A percentile compares a stretch with the other conserved stretches of the same genome.
Conservation (phyloP, 1,140 invertebrate genomes). For the Laodelphax striatellus region DNA sequence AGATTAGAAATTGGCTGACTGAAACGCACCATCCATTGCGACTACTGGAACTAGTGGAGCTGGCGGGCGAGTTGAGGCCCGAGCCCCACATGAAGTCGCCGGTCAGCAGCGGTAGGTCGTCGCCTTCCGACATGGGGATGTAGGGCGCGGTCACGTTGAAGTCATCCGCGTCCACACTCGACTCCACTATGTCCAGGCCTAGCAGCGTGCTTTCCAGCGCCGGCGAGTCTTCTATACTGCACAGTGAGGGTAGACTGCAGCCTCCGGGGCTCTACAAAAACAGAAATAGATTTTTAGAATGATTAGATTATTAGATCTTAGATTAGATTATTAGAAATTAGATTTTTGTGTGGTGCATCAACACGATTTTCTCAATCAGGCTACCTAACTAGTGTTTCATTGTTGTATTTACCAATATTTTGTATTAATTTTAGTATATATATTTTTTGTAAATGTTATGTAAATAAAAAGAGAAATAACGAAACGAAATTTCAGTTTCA, state of each 20-base stretch:
- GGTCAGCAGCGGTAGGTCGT: constrained; percentile 65
- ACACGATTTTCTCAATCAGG: no score
- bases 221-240: constrained; percentile 46
- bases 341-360: no score
- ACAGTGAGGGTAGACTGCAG: constrained; percentile 57
- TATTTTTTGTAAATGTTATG: no score
- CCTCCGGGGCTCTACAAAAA: constrained; percentile 48
- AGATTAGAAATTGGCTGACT: no score
- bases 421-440: no score
- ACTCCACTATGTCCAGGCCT: constrained; percentile 38
- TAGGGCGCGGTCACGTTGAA: constrained; percentile 58
- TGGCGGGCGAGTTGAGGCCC: constrained; percentile 19
- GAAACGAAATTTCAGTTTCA: no score
- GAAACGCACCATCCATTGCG: no score
- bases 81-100: constrained; percentile 38
- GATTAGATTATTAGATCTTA: no score
- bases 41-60: background rate
- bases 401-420: no score
- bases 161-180: constrained; percentile 37
- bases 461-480: no score
- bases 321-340: no score
- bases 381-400: no score
- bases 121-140: constrained; percentile 62
- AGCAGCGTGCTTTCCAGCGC: constrained; percentile 28
- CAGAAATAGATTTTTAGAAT: background rate